Evolutionary conservation across 2,888 invertebrate species (phyloP), one percentile per base, ranked within the genome.

Genomic region (Fragum whitleyi): DNA sequence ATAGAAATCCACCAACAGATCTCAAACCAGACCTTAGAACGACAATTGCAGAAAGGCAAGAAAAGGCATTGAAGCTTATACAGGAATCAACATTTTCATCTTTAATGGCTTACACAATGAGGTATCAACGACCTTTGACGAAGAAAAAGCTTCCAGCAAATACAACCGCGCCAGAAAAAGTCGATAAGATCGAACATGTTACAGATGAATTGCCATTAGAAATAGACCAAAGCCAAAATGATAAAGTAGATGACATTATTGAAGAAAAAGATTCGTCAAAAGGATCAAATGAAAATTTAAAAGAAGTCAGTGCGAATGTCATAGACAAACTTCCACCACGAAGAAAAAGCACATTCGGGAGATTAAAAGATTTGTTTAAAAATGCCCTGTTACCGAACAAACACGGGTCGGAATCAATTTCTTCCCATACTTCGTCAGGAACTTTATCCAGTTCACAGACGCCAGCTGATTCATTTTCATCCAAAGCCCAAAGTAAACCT

Each of bases 21-120:
- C 16, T 2, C 1, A 32, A 9, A n/a, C 26, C 29, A 32, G 28
- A 32, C 14, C 1, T n/a, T 7, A 61, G 26, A 7, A 7, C 19
- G 26, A 21, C 65, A 23, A 29, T 65, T n/a, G 16, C 21, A 11
- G 42, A 65, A 21, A 65, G 42, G 26, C 39, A 65, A 42, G 21
- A 65, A 7, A n/a, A 42, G 6, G 65, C 65, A 2, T 36, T 21
- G 42, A 1, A 36, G 11, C 5, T 65, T 2, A 26, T 65, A 5
- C 36, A 32, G 6, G 21, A 65, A 23, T 42, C 42, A 42, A 11
- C 65, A 23, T 65, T 21, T 42, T 65, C 65, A 39, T 65, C 65
- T 14, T 16, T 65, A n/a, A 9, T 65, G 21, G 65, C 65, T 5
- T 65, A 65, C 29, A 65, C 65, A 39, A 23, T n/a, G 36, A 65